These are phyloP conservation scores for Perizoma flavofasciatum DNA, from an alignment of 2,888 invertebrate species.

Conservation along the genomic window DNA sequence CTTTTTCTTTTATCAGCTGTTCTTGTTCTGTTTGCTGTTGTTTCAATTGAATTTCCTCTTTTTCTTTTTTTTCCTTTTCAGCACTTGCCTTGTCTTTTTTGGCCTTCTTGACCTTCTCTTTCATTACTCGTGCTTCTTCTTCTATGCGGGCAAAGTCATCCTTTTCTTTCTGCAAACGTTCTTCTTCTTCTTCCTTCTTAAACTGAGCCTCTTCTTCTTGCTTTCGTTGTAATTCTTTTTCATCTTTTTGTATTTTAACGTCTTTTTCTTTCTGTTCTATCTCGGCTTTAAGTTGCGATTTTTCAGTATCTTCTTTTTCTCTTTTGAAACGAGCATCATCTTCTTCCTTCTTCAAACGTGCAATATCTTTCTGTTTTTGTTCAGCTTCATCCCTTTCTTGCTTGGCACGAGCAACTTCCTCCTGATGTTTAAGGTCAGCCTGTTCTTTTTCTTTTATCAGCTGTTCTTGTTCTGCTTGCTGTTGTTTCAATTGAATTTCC, in stretches of 20 bases:
- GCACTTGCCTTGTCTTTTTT: conserved; percentile 23
- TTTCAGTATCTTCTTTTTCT: conserved; percentile 3
- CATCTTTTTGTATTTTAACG: neutral
- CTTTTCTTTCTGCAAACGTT: neutral
- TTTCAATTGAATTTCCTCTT: neutral
- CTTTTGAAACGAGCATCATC: neutral
- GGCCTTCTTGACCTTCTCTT: conserved; percentile 10
- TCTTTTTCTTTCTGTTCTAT: neutral
- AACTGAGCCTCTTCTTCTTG: neutral
- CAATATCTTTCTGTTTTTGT: conserved; percentile 23
- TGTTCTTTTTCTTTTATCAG: conserved; percentile 28
- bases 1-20: conserved; percentile 23
- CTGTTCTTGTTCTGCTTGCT: neutral
- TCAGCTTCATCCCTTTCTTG: conserved; percentile 16
- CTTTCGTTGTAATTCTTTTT: conserved; percentile 19
- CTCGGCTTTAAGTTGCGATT: neutral
- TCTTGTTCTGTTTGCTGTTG: neutral
- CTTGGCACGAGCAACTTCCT: neutral
- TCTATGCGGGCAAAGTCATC: conserved; percentile 19
- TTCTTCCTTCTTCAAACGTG: conserved; percentile 1
- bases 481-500: neutral
- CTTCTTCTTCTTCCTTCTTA: conserved; percentile 10
- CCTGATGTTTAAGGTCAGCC: neutral
- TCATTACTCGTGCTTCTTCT: conserved; percentile 1
- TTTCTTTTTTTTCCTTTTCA: conserved; percentile 27